Base-by-base conservation (phyloP, 2,888 invertebrate species). In the Brachyptera risi region DNA sequence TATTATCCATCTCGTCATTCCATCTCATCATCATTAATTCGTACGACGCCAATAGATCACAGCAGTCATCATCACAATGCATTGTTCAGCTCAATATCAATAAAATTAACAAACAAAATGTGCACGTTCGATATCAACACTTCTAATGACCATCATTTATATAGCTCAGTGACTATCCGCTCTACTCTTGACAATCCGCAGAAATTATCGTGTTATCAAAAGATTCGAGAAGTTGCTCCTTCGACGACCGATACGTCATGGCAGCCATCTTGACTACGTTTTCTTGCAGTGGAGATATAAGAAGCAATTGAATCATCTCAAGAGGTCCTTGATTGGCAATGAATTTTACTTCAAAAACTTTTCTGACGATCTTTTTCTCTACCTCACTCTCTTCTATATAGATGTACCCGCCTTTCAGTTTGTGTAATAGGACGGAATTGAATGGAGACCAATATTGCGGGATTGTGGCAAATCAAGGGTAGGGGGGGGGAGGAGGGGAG, bases 391-490 rank as follows among this genome's bases (percentile, higher is more conserved):
- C 21, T 15, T 15, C 42, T n/a, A n/a, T n/a, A n/a, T n/a, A n/a
- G n/a, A n/a, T 21, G n/a, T 26, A 27, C 42, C 15, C 19, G 5
- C 24, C 56, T 27, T 60, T 62, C 62, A 62, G 62, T 56, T 64
- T 64, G 62, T 58, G 62, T 58, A 64, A 61, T 61, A 61, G 63
- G 42, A 56, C 58, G 61, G 60, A 60, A 59, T 49, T 62, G 60
- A 64, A 64, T 62, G 60, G 60, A 57, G 59, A 51, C 61, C 54
- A 59, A 63, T 63, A 58, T 47, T 58, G 63, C 61, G 63, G 54
- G 64, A 64, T 62, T 64, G 64, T 62, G 64, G 62, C 57, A 56
- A 62, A 62, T 62, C 58, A 60, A 51, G 21, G 27, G 27, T 38
- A 37, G 51, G 51, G 35, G 47, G 61, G 58, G 7, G 7, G 15